phyloP scores from a whole-genome alignment of 2,113 vertebrate species.

The Myiozetetes cayanensis region DNA sequence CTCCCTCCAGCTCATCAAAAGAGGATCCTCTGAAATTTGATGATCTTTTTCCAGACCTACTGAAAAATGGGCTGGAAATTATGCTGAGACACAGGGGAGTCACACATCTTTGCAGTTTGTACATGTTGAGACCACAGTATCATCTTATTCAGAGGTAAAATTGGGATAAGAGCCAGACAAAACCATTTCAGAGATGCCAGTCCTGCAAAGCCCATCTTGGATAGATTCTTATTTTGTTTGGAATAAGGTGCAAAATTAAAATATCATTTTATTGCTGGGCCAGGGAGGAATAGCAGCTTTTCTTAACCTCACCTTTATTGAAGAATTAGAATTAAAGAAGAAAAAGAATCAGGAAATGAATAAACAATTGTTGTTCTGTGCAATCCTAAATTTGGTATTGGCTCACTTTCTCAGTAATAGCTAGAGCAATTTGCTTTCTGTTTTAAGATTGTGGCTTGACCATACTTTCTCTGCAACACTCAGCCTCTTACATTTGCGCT shows the following conservation, averaged over 20 bases:
- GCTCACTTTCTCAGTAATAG: background rate
- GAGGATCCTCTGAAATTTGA: background rate
- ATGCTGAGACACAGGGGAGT: background rate
- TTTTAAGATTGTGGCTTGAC: background rate
- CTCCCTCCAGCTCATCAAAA: background rate
- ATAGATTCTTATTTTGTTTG: background rate
- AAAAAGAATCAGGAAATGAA: background rate
- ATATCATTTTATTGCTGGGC: background rate
- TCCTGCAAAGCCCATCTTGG: fast-evolving
- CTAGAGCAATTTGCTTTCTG: background rate
- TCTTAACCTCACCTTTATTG: background rate
- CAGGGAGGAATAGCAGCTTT: background rate
- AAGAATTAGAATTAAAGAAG: background rate
- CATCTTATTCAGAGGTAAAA: background rate
- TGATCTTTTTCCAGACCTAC: background rate
- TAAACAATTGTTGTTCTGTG: background rate
- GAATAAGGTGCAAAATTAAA: background rate
- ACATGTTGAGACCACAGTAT: background rate
- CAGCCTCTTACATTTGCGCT: background rate
- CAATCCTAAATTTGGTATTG: background rate
- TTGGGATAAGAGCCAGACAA: background rate
- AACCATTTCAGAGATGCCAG: background rate
- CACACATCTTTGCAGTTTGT: background rate
- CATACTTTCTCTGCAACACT: background rate
- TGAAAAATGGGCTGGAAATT: background rate